Evolutionary conservation across 1,140 invertebrate genomes (phyloP).

Genomic region (Drosophila asahinai): DNA sequence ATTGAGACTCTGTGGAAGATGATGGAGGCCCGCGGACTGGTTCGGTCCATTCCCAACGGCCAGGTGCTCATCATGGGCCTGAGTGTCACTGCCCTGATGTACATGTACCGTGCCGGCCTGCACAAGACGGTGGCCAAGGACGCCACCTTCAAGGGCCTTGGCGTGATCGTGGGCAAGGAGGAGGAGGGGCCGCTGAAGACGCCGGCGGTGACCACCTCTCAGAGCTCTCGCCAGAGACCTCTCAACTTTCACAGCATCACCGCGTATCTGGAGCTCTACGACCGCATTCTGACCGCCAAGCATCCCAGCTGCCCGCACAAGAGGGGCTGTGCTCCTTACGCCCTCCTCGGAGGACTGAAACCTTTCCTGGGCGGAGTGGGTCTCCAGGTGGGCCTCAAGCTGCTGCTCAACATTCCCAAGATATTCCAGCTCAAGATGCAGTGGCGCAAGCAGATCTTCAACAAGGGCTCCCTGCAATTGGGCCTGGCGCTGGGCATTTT

Average conservation of each 20-base stretch:
- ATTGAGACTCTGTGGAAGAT: slow-evolving; percentile 92
- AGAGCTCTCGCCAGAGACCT: slow-evolving; percentile 12
- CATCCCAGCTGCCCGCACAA: slow-evolving; percentile 88
- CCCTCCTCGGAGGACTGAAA: slow-evolving; percentile 86
- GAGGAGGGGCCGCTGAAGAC: slow-evolving; percentile 85
- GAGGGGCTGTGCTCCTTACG: slow-evolving; percentile 87
- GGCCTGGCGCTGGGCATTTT: slow-evolving; percentile 88
- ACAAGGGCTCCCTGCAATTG: slow-evolving; percentile 86
- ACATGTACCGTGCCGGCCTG: slow-evolving; percentile 86
- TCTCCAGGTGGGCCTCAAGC: slow-evolving; percentile 87
- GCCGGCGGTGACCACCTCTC: slow-evolving; percentile 10
- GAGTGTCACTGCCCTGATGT: slow-evolving; percentile 87
- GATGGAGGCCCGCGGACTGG: slow-evolving; percentile 87
- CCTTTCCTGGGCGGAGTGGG: slow-evolving; percentile 87
- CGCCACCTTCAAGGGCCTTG: slow-evolving; percentile 88
- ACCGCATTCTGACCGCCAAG: slow-evolving; percentile 68
- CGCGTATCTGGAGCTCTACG: slow-evolving; percentile 54
- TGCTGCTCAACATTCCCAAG: slow-evolving; percentile 82
- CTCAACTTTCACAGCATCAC: slow-evolving; percentile 38
- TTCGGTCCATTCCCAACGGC: slow-evolving; percentile 88
- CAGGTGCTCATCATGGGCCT: slow-evolving; percentile 88
- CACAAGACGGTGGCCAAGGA: slow-evolving; percentile 85
- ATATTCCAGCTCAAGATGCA: slow-evolving; percentile 86
- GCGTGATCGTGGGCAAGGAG: slow-evolving; percentile 87
- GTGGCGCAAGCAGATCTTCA: slow-evolving; percentile 86